These are phyloP conservation scores for Calosoma granatense DNA, from an alignment of 1,140 invertebrate genomes.

Conservation along the genomic window DNA sequence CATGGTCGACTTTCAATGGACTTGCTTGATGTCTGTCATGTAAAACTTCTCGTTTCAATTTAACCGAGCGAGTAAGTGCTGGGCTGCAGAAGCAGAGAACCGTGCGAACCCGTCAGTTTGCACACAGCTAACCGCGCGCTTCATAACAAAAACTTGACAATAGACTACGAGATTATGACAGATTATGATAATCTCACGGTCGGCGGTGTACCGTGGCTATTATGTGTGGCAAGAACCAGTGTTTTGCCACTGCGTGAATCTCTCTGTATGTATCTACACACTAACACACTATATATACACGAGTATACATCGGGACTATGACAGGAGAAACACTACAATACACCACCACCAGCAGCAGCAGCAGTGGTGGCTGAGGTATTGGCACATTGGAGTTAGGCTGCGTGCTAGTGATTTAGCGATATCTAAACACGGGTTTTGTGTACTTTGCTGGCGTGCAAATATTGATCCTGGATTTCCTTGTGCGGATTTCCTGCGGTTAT, in stretches of 20 bases:
- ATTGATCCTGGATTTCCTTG: constrained; percentile 3
- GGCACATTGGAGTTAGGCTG: neutral
- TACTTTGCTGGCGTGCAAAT: constrained; percentile 2
- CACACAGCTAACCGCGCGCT: neutral
- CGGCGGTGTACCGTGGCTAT: constrained; percentile 1
- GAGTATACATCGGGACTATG: too few relatives aligned
- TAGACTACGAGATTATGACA: constrained; percentile 15
- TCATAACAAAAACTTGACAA: constrained; percentile 14
- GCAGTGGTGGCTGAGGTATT: too few relatives aligned
- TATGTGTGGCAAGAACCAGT: neutral
- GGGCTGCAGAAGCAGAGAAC: too few relatives aligned
- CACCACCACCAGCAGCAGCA: too few relatives aligned
- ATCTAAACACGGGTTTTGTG: constrained; percentile 5
- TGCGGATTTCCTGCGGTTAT: constrained; percentile 3
- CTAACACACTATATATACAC: too few relatives aligned
- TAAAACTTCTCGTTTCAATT: neutral
- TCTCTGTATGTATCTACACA: neutral
- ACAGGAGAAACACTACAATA: too few relatives aligned
- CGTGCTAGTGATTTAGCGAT: constrained; percentile 1
- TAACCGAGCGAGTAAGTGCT: too few relatives aligned
- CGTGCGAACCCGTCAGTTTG: constrained; percentile 1
- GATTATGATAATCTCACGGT: constrained; percentile 17
- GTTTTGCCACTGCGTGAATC: neutral
- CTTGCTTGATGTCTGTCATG: neutral
- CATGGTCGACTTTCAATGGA: neutral